Evolutionary conservation across 37 sponge, comb jelly and placozoan genomes (phyloP), one percentile per base, ranked within the genome.

Genomic region (Tethya wilhelma): DNA sequence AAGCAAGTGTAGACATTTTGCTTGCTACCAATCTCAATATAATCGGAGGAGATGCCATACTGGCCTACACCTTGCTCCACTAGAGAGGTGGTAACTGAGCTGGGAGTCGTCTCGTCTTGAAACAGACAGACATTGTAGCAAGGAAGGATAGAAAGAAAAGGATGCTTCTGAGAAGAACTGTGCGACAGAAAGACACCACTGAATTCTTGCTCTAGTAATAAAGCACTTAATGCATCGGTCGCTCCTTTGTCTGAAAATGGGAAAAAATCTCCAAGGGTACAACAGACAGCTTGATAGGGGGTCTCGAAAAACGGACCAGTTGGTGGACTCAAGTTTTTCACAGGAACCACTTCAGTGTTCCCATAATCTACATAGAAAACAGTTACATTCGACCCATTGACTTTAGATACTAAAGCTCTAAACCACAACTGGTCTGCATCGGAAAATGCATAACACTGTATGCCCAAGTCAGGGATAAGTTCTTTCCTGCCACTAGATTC

Each of bases 361-460:
- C 94, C 94, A 64, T 93, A 93, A 63, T 93, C 94, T 0, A 89
- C 77, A 42, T 79, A 93, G 38, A 46, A 89, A 28, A 93, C 84
- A 20, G 43, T 73, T 8, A 64, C 41, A 4, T 56, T 26, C 2
- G 58, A 26, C 0, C 59, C 74, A 26, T 44, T 36, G 9, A 46
- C 32, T 3, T 71, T 32, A 0, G 46, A 59, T 25, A 80, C 39
- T 17, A 84, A 28, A 25, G 82, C 87, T 9, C 91, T 80, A 56
- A 77, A 90, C 91, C 86, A 81, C 0, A 31, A 30, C 0, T 67
- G 36, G 57, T 84, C 71, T 36, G 44, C 67, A 7, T 4, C 4
- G 36, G 84, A 85, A 12, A 57, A 58, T 12, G 91, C 91, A 56
- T 59, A 84, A 49, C 87, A 90, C 44, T 57, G 43, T 19, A 22